These are phyloP conservation scores for Diplolepis rosae DNA, from an alignment of 2,888 invertebrate species.

Conservation along the genomic window DNA sequence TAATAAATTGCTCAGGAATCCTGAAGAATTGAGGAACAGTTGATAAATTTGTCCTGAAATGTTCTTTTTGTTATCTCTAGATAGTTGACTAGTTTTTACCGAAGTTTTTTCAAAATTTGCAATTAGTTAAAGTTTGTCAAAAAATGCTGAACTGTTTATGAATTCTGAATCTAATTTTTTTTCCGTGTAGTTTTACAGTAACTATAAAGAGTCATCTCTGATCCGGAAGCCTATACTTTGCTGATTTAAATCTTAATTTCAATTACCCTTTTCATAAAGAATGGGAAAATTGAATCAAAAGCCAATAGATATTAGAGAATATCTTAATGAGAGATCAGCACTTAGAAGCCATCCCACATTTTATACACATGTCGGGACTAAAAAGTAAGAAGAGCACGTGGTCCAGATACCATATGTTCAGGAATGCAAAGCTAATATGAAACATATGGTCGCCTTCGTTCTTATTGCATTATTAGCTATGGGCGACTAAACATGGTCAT, in stretches of 20 bases:
- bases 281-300: slow-evolving; percentile 7
- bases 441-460: slow-evolving; percentile 12
- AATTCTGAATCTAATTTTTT: no score
- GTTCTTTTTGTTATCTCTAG: no score
- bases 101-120: no score
- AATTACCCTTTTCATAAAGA: neutral
- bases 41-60: no score
- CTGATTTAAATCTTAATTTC: neutral
- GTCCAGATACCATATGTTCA: slow-evolving; percentile 28
- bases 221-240: neutral
- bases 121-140: no score
- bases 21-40: no score
- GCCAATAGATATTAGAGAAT: neutral
- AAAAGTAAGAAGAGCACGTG: slow-evolving; percentile 12
- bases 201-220: neutral
- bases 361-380: neutral
- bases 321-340: neutral
- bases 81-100: no score
- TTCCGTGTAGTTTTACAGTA: no score
- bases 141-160: no score
- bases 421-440: slow-evolving; percentile 26
- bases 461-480: slow-evolving; percentile 17
- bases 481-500: slow-evolving; percentile 18
- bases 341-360: neutral
- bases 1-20: no score